phyloP scores from a whole-genome alignment of 2,888 invertebrate species.

The Chymomyza amoena region DNA sequence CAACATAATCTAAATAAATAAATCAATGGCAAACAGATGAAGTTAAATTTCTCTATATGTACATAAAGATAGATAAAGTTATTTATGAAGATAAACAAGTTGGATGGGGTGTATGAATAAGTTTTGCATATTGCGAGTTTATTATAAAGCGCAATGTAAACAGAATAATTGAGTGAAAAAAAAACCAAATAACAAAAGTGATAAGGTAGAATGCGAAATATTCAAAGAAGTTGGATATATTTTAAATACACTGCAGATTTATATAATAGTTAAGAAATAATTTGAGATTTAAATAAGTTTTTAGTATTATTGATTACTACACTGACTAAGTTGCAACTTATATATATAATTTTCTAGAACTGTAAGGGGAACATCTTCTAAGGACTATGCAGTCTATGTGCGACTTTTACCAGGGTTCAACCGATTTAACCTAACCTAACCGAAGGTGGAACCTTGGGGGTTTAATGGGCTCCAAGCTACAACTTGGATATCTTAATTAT shows the following conservation, averaged over 20 bases:
- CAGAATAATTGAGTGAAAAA: not conserved
- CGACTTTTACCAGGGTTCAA: too few relatives aligned
- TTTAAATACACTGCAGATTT: not conserved
- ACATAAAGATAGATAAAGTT: not conserved
- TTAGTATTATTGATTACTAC: too few relatives aligned
- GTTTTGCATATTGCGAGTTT: not conserved
- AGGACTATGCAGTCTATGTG: too few relatives aligned
- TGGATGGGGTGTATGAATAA: not conserved
- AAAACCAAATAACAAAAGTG: not conserved
- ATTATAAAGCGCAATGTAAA: not conserved
- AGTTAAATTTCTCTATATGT: not conserved
- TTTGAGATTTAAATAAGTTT: too few relatives aligned
- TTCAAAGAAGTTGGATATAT: not conserved
- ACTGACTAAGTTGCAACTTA: too few relatives aligned
- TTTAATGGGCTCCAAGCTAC: too few relatives aligned
- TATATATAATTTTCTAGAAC: too few relatives aligned
- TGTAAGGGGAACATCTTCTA: too few relatives aligned
- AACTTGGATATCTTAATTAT: too few relatives aligned
- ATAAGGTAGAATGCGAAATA: not conserved
- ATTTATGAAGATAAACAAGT: not conserved
- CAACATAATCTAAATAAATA: not conserved
- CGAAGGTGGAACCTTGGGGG: too few relatives aligned
- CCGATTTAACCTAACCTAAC: too few relatives aligned
- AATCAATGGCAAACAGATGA: not conserved
- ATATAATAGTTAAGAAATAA: too few relatives aligned